Percentiles rank a stretch among this genome's conserved stretches.
phyloP scores from a whole-genome alignment of 2,888 invertebrate species.

The Ametastegia equiseti region DNA sequence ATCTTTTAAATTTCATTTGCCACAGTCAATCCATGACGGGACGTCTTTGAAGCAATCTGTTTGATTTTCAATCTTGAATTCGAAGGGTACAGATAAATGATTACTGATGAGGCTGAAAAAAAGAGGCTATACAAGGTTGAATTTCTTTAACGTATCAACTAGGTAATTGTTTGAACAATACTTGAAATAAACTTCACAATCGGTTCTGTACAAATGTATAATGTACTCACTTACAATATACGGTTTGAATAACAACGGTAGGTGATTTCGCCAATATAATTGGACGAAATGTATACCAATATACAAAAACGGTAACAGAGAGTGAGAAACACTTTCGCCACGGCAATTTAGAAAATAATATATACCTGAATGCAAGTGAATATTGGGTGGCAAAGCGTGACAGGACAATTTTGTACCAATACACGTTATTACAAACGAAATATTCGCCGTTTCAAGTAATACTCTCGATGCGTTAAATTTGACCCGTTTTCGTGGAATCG shows the following conservation, averaged over 20 bases:
- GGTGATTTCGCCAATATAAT: conserved; percentile 20
- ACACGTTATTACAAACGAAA: conserved; percentile 36
- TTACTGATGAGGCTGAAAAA: background rate
- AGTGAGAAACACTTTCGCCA: conserved; percentile 10
- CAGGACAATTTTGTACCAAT: conserved; percentile 28
- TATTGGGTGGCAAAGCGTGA: conserved; percentile 13
- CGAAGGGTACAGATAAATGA: background rate
- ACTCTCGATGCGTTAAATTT: conserved; percentile 30
- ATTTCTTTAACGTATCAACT: background rate
- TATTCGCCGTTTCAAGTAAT: background rate
- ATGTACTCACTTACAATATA: too few relatives aligned
- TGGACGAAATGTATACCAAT: conserved; percentile 20
- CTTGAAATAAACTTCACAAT: background rate
- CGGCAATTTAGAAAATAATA: conserved; percentile 8
- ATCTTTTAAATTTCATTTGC: too few relatives aligned
- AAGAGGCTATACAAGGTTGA: background rate
- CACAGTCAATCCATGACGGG: too few relatives aligned
- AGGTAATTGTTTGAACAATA: background rate
- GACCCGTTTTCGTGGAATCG: conserved; percentile 32
- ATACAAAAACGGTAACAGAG: conserved; percentile 10
- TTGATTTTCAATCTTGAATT: too few relatives aligned
- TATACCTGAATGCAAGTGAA: background rate
- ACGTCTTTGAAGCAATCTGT: too few relatives aligned
- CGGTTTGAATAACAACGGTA: background rate
- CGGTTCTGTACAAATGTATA: background rate